Base-by-base conservation (phyloP, 2,797 vertebrate genomes). In the Ataeniobius toweri region DNA sequence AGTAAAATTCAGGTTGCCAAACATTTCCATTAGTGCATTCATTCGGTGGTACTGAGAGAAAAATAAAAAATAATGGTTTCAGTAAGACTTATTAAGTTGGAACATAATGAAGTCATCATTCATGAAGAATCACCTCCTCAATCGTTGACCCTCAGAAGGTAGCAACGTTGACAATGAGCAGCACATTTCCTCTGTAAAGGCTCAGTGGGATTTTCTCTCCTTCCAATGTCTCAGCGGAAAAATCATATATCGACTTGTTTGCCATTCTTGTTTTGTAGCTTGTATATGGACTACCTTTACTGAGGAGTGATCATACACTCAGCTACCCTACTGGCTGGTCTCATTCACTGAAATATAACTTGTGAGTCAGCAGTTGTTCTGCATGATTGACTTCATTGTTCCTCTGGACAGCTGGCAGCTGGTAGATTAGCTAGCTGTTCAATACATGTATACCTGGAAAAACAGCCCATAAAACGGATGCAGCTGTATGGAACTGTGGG, bases 11-110 rank as follows among this genome's bases (percentile, higher is more conserved):
- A 78, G 84, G 75, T 90, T 78, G 7, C 88, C 92, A 79, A 94
- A 95, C 92, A 94, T 94, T 84, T 96, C 94, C 94, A 96, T 96
- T 76, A 96, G 95, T 94, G 96, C 94, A 95, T 96, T 96, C 93
- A 96, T 76, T 81, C 92, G 87, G 80, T 94, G 94, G 84, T 95
- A 96, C 96, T 96, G 71, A 74, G 73, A 73, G 7, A 31, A 83
- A 80, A 12, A 78, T 75, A 61, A 68, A 83, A 81, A 73, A 41
- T 92, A 67, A 83, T 1, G 0, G 5, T 65, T 83, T 75, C 26
- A 67, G 78, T 74, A 85, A 83, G 77, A 67, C 39, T 12, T 63
- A 63, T 28, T 48, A 24, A 44, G 55, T 53, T 26, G 68, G 56
- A 61, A 1, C 76, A 73, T 70, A 69, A 77, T 84, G 82, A 56